phyloP scores from a whole-genome alignment of 2,113 vertebrate species.

The Oryzias curvinotus region DNA sequence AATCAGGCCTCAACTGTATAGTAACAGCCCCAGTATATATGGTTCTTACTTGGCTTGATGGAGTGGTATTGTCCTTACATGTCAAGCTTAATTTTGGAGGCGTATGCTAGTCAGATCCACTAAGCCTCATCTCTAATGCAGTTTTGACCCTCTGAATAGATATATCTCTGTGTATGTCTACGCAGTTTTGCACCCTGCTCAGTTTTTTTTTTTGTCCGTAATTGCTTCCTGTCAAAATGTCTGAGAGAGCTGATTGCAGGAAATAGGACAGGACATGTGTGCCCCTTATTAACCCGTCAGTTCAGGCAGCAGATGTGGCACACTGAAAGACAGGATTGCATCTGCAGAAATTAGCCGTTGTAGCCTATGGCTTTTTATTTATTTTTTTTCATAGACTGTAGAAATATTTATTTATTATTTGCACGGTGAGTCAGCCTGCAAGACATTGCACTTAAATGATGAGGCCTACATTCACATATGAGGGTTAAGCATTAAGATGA shows the following conservation, averaged over 20 bases:
- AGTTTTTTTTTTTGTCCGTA: slow-evolving; percentile 69
- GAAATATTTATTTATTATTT: not conserved
- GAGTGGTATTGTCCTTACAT: slow-evolving; percentile 22
- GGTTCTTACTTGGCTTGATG: not conserved
- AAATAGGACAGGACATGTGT: slow-evolving; percentile 71
- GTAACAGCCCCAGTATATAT: too few relatives aligned
- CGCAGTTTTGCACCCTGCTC: slow-evolving; percentile 63
- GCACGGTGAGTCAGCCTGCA: too few relatives aligned
- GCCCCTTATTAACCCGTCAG: slow-evolving; percentile 75
- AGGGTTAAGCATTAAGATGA: slow-evolving; percentile 11
- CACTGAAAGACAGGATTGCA: slow-evolving; percentile 66
- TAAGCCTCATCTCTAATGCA: slow-evolving; percentile 42
- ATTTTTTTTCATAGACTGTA: slow-evolving; percentile 11
- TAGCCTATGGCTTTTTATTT: slow-evolving; percentile 16
- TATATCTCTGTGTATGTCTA: slow-evolving; percentile 53
- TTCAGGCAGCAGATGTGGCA: slow-evolving; percentile 69
- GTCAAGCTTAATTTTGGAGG: slow-evolving; percentile 50
- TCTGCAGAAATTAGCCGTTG: slow-evolving; percentile 45
- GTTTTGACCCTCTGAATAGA: slow-evolving; percentile 58
- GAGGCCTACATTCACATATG: not conserved
- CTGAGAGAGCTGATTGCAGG: slow-evolving; percentile 74
- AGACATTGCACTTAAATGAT: not conserved
- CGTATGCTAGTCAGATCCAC: slow-evolving; percentile 48
- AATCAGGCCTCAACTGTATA: too few relatives aligned
- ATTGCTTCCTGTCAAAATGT: slow-evolving; percentile 78